Evolutionary conservation across 2,888 invertebrate genomes (phyloP).

Genomic region (Gortyna flavago): DNA sequence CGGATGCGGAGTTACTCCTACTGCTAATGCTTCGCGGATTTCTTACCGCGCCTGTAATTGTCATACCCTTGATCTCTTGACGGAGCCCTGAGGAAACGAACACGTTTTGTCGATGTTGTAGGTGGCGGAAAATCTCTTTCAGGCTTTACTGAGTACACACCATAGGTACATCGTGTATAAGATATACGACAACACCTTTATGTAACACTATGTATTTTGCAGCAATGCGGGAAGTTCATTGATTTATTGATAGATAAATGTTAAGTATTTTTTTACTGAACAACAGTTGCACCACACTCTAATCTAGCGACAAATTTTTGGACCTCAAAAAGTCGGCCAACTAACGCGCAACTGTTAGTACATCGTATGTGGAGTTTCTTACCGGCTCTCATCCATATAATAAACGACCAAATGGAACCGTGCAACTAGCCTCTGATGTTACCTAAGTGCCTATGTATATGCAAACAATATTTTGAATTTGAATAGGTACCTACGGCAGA

Average conservation of each 20-base stretch:
- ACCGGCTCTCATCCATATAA: neutral
- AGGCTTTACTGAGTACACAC: neutral
- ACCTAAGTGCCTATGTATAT: too few relatives aligned
- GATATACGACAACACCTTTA: neutral
- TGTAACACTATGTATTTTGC: too few relatives aligned
- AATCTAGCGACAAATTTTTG: too few relatives aligned
- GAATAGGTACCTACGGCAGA: too few relatives aligned
- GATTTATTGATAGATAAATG: neutral
- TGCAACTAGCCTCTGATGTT: neutral
- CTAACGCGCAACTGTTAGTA: neutral
- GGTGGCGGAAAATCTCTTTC: neutral
- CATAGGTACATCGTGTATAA: neutral
- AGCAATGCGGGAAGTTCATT: neutral
- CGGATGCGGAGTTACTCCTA: conserved; percentile 67
- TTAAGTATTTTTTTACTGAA: neutral
- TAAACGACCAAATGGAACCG: neutral
- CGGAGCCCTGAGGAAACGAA: conserved; percentile 72
- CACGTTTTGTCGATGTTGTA: conserved; percentile 21
- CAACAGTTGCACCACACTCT: neutral
- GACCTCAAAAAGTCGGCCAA: neutral
- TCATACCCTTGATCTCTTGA: conserved; percentile 75
- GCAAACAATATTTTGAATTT: neutral
- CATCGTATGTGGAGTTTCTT: neutral
- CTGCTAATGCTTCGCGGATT: conserved; percentile 61
- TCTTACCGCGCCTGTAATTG: conserved; percentile 61